Percentiles rank a stretch among this genome's conserved stretches.
Evolutionary conservation across 2,113 vertebrate genomes (phyloP).

Genomic region (Tylochromis polylepis): DNA sequence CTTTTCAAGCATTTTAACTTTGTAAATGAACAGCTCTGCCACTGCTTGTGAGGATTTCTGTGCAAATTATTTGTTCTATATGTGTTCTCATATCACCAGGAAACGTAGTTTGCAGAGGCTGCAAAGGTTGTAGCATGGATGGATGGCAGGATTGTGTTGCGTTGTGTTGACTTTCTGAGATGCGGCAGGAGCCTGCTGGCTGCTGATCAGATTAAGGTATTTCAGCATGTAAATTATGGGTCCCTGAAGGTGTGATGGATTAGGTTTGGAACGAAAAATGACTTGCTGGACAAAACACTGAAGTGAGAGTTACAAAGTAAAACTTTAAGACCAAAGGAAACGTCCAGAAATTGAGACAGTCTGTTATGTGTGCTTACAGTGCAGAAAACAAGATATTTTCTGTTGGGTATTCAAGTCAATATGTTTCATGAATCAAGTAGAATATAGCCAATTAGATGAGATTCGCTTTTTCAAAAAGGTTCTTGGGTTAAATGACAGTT

Average conservation of each 20-base stretch:
- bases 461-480: background rate
- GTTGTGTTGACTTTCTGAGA: background rate
- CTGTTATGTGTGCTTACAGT: background rate
- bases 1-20: no score
- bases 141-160: background rate
- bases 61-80: background rate
- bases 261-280: background rate
- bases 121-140: background rate
- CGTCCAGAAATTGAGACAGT: background rate
- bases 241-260: constrained; percentile 31
- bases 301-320: background rate
- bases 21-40: background rate
- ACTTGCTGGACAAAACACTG: constrained; percentile 31
- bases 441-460: background rate
- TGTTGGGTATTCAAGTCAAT: background rate
- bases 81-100: accelerated
- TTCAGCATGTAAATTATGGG: constrained; percentile 31
- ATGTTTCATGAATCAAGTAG: background rate
- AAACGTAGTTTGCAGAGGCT: background rate
- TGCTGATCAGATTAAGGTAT: constrained; percentile 17
- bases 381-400: background rate
- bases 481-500: background rate
- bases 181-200: constrained; percentile 1
- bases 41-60: background rate
- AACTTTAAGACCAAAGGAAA: background rate